Conservation (phyloP, 2,797 vertebrate genomes). For the Sphenodon punctatus region DNA sequence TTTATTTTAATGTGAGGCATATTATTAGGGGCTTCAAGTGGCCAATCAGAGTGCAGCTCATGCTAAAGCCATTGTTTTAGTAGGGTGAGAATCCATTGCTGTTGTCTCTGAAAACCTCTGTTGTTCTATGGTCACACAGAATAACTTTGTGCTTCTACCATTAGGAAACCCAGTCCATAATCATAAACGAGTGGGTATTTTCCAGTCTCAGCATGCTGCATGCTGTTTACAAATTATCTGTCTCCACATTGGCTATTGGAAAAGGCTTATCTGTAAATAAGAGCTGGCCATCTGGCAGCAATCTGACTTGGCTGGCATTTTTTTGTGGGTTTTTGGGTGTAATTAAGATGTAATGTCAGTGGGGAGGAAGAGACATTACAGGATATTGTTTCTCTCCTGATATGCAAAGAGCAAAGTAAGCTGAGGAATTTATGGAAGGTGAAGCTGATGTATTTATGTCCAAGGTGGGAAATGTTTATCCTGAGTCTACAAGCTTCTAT, state of each 20-base stretch:
- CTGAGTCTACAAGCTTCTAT: conserved; percentile 37
- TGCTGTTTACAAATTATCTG: background rate
- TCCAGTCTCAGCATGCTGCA: conserved; percentile 48
- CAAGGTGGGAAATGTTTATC: conserved; percentile 42
- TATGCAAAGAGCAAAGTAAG: conserved; percentile 59
- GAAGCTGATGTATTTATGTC: conserved; percentile 60
- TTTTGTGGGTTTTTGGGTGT: conserved; percentile 45
- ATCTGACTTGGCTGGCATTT: conserved; percentile 47
- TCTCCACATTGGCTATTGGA: conserved; percentile 52
- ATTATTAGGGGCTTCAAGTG: background rate
- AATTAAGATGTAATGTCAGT: conserved; percentile 62
- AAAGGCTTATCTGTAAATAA: conserved; percentile 64
- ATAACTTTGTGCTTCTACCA: conserved; percentile 37
- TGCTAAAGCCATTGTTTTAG: background rate
- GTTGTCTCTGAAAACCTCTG: background rate
- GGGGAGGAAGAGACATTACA: conserved; percentile 63
- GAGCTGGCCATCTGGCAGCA: conserved; percentile 57
- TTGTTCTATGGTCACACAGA: background rate
- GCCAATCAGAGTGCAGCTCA: background rate
- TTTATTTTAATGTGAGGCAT: no score
- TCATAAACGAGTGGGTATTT: conserved; percentile 34
- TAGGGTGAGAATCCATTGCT: background rate
- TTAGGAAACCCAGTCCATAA: conserved; percentile 22
- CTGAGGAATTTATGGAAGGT: conserved; percentile 61
- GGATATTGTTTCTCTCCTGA: conserved; percentile 64